These are phyloP conservation scores for Holothuria scabra DNA, from an alignment of 53 echinoderm and acorn worm species.

Conservation along the genomic window DNA sequence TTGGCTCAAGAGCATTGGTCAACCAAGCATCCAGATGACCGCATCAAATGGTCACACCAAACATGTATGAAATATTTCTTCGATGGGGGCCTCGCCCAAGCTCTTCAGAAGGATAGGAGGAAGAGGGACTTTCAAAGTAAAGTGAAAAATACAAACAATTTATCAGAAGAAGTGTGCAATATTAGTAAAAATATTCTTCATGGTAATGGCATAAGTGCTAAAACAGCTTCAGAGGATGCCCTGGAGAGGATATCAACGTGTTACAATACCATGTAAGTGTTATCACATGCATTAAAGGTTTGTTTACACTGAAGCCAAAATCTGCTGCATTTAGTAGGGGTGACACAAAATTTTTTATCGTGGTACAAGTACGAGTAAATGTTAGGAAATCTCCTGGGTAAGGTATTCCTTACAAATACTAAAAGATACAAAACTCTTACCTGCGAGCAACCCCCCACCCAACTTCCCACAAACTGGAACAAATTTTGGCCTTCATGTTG, in stretches of 20 bases:
- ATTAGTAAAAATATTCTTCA: constrained; percentile 37
- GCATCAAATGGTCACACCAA: constrained; percentile 96
- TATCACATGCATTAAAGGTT: too few species aligned
- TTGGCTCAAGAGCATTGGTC: constrained; percentile 97
- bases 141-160: constrained; percentile 36
- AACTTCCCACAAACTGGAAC: too few species aligned
- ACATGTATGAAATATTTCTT: constrained; percentile 94
- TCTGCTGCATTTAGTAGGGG: too few species aligned
- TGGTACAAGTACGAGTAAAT: too few species aligned
- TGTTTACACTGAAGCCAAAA: too few species aligned
- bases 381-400: too few species aligned
- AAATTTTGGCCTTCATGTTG: too few species aligned
- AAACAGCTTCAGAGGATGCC: constrained; percentile 12
- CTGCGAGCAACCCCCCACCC: too few species aligned
- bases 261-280: constrained; percentile 92
- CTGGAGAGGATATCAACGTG: constrained; percentile 57
- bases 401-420: too few species aligned
- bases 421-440: too few species aligned
- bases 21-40: constrained; percentile 88
- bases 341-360: too few species aligned
- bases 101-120: constrained; percentile 83
- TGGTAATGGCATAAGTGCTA: constrained; percentile 41
- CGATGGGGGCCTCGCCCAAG: constrained; percentile 80
- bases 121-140: constrained; percentile 52
- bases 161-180: constrained; percentile 47